Conservation (phyloP, 30 jellyfish, hydroid and myxozoan species). For the Aurelia sp. region DNA sequence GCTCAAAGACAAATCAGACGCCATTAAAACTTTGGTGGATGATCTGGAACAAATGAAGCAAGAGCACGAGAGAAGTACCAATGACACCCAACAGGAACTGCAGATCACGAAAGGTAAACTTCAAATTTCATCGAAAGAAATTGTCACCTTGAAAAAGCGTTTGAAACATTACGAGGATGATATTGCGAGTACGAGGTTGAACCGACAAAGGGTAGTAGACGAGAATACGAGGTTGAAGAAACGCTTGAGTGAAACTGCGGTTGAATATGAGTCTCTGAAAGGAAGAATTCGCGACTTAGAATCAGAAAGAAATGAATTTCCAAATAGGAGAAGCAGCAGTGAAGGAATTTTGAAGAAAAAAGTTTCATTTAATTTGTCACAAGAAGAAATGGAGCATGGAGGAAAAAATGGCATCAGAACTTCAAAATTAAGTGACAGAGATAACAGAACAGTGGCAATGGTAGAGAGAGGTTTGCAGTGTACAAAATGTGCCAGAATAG, state of each 20-base stretch:
- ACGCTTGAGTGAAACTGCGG: not conserved
- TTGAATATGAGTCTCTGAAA: not conserved
- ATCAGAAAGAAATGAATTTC: not conserved
- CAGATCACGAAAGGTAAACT: too few relatives aligned
- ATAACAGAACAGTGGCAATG: not conserved
- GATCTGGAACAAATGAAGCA: not conserved
- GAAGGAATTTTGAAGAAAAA: not conserved
- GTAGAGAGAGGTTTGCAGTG: too few relatives aligned
- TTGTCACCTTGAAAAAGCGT: too few relatives aligned
- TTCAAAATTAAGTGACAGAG: not conserved
- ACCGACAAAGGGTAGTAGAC: not conserved
- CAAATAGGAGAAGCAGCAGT: not conserved
- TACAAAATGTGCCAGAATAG: too few relatives aligned
- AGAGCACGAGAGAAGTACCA: not conserved
- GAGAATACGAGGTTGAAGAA: conserved; percentile 13
- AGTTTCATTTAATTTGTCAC: not conserved
- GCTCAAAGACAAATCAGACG: not conserved
- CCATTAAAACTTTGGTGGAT: not conserved
- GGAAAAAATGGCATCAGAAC: not conserved
- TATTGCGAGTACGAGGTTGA: not conserved
- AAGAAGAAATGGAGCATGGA: not conserved
- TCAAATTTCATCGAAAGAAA: too few relatives aligned
- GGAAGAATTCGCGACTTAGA: not conserved
- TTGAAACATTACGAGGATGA: not conserved
- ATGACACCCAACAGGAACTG: too few relatives aligned